A percentile compares a stretch with the other conserved stretches of the same genome.
Evolutionary conservation across 92 coral and sea anemone species (phyloP).

Genomic region (Anthopleura xanthogrammica): DNA sequence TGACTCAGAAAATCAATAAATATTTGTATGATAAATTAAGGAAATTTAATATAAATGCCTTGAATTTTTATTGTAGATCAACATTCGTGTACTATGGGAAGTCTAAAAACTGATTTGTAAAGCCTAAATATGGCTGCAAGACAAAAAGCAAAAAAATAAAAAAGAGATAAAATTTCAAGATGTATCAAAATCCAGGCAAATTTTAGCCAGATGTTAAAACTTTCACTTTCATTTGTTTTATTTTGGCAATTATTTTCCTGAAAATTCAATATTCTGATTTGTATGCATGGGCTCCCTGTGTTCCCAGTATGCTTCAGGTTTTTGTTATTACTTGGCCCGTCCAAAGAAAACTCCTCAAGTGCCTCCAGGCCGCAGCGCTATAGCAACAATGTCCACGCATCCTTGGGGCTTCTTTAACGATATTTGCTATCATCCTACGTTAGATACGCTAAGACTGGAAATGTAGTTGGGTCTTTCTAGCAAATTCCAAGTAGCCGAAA

Average conservation of each 20-base stretch:
- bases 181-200: too few relatives aligned
- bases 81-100: too few relatives aligned
- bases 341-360: neutral
- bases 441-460: conserved; percentile 12
- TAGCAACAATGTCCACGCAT: conserved; percentile 24
- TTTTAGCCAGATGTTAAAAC: too few relatives aligned
- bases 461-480: conserved; percentile 1
- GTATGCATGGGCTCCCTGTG: neutral
- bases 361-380: conserved; percentile 15
- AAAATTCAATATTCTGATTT: too few relatives aligned
- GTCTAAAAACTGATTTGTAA: too few relatives aligned
- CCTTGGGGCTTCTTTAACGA: conserved; percentile 4
- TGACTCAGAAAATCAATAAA: conserved; percentile 10
- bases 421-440: conserved; percentile 13
- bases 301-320: conserved; percentile 11
- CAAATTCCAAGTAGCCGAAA: neutral
- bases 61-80: too few relatives aligned
- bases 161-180: too few relatives aligned
- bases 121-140: too few relatives aligned
- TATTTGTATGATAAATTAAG: neutral
- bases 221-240: too few relatives aligned
- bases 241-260: too few relatives aligned
- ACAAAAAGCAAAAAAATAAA: too few relatives aligned
- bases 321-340: conserved; percentile 19
- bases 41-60: too few relatives aligned